Conservation (phyloP, 2,113 vertebrate species). For the Amblyopsis rosae region DNA sequence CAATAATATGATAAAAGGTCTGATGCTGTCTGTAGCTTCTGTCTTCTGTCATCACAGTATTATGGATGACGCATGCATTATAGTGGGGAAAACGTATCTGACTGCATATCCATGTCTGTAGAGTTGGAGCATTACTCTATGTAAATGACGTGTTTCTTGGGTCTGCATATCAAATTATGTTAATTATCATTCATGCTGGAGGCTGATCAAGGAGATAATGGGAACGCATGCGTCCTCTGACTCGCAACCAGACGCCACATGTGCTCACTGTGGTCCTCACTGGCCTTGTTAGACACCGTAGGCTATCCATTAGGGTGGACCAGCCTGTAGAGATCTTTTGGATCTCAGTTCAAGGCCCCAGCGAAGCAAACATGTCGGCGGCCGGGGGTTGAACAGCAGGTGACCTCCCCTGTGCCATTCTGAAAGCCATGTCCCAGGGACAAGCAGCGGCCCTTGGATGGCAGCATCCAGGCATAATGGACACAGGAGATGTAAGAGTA, state of each 20-base stretch:
- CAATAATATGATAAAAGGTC: background rate
- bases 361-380: conserved; percentile 6
- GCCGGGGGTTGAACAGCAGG: background rate
- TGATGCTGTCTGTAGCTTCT: background rate
- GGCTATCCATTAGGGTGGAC: conserved; percentile 52
- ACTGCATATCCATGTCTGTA: background rate
- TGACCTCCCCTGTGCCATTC: conserved; percentile 33
- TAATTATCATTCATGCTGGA: conserved; percentile 1
- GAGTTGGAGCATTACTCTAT: too few species aligned
- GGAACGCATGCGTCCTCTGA: background rate
- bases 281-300: conserved; percentile 53
- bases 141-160: too few species aligned
- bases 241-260: background rate
- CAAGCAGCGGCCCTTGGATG: conserved; percentile 2
- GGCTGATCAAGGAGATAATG: conserved; percentile 26
- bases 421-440: conserved; percentile 15
- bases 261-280: conserved; percentile 17
- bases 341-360: conserved; percentile 33
- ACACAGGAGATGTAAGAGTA: conserved; percentile 10
- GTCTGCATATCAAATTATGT: conserved; percentile 13
- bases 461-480: conserved; percentile 9
- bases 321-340: conserved; percentile 39
- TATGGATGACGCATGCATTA: background rate
- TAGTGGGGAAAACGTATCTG: conserved; percentile 21
- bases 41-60: background rate